Evolutionary conservation across 1,140 invertebrate genomes (phyloP), one percentile per base, ranked within the genome.

Genomic region (Subanguina moxae): DNA sequence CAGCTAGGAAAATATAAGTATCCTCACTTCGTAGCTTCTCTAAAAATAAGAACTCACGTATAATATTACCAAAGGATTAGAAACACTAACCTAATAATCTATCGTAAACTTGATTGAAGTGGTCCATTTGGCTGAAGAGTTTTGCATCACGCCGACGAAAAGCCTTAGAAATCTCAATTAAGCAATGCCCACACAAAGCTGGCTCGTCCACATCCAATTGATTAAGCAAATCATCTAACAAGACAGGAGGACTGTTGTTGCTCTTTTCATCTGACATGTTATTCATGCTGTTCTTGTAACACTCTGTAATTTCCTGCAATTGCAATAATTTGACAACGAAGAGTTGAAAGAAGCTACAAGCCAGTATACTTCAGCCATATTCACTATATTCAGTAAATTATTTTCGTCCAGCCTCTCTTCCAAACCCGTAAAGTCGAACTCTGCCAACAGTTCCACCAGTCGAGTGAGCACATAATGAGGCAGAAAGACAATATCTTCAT

Each of bases 1-100:
- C 72, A 27, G 77, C 43, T 30, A 76, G 45, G 52, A 67, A 76
- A 3, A 76, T 73, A 43, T 76, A 76, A 13, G 77, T 70, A 46
- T 76, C 74, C 9, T 27, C 27, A 42, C 79, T 59, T 17, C 42
- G 21, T 15, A 80, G 11, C n/a, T 75, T 38, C 23, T 74, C 72
- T 74, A 28, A 17, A 73, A 64, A 64, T 5, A 61, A 7, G 9
- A 70, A 38, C 13, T 30, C 9, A 5, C 19, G 0, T 38, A 66
- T 25, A n/a, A 74, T 19, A 65, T 7, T 28, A 75, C 7, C 21
- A 74, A 0, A 38, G 19, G 66, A 42, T 15, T 52, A 1, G 68
- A 75, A 74, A 19, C 3, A 66, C 38, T 57, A 19, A 70, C 70
- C 59, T n/a, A 67, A 68, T 7, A 70, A 42, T n/a, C 5, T 70